Conservation (phyloP, 2,797 vertebrate species). For the Spea hammondii region DNA sequence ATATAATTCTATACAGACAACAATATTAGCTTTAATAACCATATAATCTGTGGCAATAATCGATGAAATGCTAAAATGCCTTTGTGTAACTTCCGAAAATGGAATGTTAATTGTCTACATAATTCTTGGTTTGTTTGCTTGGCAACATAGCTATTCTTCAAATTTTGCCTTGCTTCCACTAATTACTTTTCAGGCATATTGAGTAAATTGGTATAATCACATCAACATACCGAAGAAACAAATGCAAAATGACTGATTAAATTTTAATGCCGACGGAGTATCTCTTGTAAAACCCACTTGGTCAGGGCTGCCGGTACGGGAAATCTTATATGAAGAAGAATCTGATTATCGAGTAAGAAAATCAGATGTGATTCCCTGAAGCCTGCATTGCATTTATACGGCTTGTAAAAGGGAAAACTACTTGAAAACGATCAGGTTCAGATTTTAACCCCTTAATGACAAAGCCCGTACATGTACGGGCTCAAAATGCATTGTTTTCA, state of each 20-base stretch:
- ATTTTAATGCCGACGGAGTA: background rate
- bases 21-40: no score
- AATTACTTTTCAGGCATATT: slow-evolving; percentile 41
- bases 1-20: no score
- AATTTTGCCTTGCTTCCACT: slow-evolving; percentile 18
- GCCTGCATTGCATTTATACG: background rate
- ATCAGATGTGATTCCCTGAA: background rate
- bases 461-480: no score
- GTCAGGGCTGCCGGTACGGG: background rate
- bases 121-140: slow-evolving; percentile 34
- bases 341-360: background rate
- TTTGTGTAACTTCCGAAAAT: slow-evolving; percentile 16
- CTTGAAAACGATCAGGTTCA: no score
- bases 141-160: background rate
- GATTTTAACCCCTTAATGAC: no score
- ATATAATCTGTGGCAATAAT: no score
- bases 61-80: background rate
- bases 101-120: slow-evolving; percentile 16
- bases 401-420: no score
- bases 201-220: slow-evolving; percentile 43
- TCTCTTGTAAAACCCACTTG: background rate
- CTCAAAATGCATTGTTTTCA: no score
- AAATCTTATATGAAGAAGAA: background rate
- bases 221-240: slow-evolving; percentile 14
- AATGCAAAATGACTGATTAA: background rate